Base-by-base conservation (phyloP, 2,888 invertebrate genomes). In the Cerceris rybyensis region DNA sequence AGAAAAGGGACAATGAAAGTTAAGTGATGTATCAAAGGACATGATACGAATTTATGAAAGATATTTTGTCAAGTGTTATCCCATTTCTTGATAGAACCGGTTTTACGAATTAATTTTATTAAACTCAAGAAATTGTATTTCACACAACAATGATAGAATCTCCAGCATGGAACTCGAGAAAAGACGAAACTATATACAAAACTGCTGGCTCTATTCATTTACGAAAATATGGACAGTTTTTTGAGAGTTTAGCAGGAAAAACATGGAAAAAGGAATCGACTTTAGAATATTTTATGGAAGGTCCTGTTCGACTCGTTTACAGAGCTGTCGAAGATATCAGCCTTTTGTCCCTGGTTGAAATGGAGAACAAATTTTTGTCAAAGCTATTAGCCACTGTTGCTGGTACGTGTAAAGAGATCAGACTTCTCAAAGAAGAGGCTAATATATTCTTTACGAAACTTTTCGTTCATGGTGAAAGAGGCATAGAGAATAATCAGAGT, bases 281-380 rank as follows among this genome's bases (percentile, higher is more conserved):
- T 2, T 71, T 92, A 8, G 88, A 90, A 58, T 86, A 88, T 57
- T 78, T 90, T 7, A 82, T 90, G 58, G 92, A 91, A 79, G 91
- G 92, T 50, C 92, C 92, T 43, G 79, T 91, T 7, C 87, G 91
- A 60, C 82, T 91, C 4, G 75, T 90, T 89, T 93, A 93, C 77
- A 90, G 93, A 67, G 94, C 95, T 1, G 93, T 92, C 82, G 97
- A 97, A 92, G 94, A 95, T 81, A 93, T 95, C 13, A 93, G 94
- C 6, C 91, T 97, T 46, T 93, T 96, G 46, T 95, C 96, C 82
- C 92, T 98, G 76, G 95, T 97, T 11, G 95, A 96, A 82, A 97
- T 97, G 39, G 97, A 98, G 92, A 97, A 97, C 90, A 96, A 96
- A 89, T 93, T 96, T 63, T 94, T 98, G 86, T 96, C 96, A 49